Base-by-base conservation (phyloP, 2,888 invertebrate species). In the Agriopis marginaria region DNA sequence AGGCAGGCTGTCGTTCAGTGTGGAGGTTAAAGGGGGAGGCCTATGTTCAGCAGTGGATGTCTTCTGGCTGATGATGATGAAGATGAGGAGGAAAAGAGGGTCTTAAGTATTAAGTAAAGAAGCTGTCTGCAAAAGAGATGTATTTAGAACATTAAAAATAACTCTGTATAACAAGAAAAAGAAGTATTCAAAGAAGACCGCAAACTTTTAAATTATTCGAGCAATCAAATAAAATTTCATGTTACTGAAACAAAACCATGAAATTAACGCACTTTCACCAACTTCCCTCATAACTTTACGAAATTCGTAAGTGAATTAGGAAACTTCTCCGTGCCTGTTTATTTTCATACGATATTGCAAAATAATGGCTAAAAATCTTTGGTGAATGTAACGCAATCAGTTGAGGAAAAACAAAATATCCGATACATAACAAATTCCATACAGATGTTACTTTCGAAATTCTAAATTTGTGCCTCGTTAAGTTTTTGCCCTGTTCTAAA, bases 251-350 rank as follows among this genome's bases (percentile, higher is more conserved):
- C 74, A 76, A 66, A 72, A 70, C 72, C 71, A 17, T 73, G 58
- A 69, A 72, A 75, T 68, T 76, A 77, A 73, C 78, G 79, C 78
- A 77, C 75, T 76, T 72, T 68, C 63, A 14, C n/a, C 14, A 83
- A 82, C 77, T 84, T 80, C 10, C 14, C n/a, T 55, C 68, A 68
- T 77, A 81, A 82, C 78, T 83, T 78, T 68, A 55, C 63, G 42
- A 72, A 73, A 75, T 70, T 76, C 73, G 72, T 74, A 72, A 79
- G 79, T 79, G 77, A 80, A 79, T 83, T 80, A 58, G 58, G 61
- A 75, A 85, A 80, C 76, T 82, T 70, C 66, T 64, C 44, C 75
- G 75, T 75, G 74, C 77, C 77, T 81, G 78, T 77, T 82, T 77
- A 70, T 70, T 79, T 78, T 77, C 66, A 67, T 68, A 77, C 63